Percentiles rank a stretch among this genome's conserved stretches.
phyloP scores from a whole-genome alignment of 2,113 vertebrate species.

The Phoenicopterus ruber region DNA sequence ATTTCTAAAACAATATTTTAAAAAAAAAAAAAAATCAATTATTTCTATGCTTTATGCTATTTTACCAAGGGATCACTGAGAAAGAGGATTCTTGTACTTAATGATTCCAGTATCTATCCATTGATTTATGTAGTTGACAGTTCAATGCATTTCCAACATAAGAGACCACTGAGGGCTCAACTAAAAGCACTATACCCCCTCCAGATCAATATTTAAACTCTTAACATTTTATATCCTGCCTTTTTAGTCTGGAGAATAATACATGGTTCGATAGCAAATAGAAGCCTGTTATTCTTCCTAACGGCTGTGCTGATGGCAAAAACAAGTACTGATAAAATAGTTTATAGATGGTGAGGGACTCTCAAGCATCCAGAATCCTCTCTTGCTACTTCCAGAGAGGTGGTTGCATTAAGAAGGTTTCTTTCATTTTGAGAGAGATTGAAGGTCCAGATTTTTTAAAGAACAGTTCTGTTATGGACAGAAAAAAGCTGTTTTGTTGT shows the following conservation, averaged over 20 bases:
- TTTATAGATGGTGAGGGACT: background rate
- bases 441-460: background rate
- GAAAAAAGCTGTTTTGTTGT: background rate
- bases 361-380: background rate
- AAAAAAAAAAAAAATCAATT: background rate
- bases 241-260: constrained; percentile 24
- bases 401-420: background rate
- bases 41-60: background rate
- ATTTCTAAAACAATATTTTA: background rate
- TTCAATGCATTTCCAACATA: constrained; percentile 10
- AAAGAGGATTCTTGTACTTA: background rate
- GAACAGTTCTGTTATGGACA: background rate
- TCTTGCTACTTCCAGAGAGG: background rate
- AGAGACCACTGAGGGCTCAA: background rate
- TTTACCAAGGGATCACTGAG: background rate
- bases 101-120: background rate
- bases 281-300: background rate
- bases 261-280: background rate
- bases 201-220: constrained; percentile 30
- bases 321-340: background rate
- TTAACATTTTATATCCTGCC: constrained; percentile 7
- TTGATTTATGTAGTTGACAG: background rate
- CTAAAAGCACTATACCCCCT: background rate
- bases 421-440: background rate
- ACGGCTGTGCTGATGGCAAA: background rate